Conservation (phyloP, 2,797 vertebrate species). For the Leucoraja ocellata region DNA sequence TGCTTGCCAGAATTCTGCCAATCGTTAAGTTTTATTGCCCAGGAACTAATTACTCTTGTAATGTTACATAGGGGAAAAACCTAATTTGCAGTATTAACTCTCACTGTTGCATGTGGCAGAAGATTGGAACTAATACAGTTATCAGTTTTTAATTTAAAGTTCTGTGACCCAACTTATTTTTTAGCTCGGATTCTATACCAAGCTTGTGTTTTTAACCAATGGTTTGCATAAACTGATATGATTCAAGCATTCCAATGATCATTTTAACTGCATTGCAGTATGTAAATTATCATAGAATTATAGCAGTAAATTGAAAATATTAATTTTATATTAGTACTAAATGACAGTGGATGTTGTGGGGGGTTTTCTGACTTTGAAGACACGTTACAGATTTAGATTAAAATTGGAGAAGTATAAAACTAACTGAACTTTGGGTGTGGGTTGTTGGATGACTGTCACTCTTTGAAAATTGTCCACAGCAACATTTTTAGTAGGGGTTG, state of each 20-base stretch:
- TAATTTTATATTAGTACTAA: neutral
- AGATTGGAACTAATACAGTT: neutral
- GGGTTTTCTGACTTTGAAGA: neutral
- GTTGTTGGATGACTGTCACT: neutral
- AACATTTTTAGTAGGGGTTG: neutral
- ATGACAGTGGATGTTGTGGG: neutral
- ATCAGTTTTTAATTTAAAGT: neutral
- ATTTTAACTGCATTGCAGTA: neutral
- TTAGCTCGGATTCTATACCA: neutral
- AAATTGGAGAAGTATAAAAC: neutral
- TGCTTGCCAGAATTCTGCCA: neutral
- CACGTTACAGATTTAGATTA: neutral
- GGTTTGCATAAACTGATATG: neutral
- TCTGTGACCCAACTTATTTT: neutral
- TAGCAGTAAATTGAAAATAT: neutral
- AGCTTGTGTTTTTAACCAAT: neutral
- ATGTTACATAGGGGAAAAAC: neutral
- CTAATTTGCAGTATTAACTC: neutral
- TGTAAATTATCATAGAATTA: neutral
- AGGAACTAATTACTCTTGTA: neutral
- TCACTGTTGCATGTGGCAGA: neutral
- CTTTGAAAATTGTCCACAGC: neutral
- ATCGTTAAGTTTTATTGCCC: neutral
- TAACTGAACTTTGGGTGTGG: neutral
- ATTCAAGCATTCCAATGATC: neutral